Percentiles rank a stretch among this genome's conserved stretches.
Evolutionary conservation across 2,113 vertebrate genomes (phyloP).

Genomic region (Spea bombifrons): DNA sequence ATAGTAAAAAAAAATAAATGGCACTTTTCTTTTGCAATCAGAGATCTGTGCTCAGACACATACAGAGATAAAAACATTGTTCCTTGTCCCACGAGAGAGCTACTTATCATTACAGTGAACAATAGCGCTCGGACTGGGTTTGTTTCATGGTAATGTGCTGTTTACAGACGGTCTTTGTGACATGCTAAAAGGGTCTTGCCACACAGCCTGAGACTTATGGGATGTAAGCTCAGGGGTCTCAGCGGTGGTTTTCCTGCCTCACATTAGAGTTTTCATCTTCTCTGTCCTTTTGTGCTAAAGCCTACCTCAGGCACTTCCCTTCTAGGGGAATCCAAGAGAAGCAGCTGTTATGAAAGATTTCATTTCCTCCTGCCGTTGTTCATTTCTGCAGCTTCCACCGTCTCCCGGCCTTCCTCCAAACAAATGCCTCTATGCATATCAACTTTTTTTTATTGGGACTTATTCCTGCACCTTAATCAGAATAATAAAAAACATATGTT

Average conservation of each 20-base stretch:
- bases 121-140: conserved; percentile 67
- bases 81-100: conserved; percentile 66
- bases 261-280: conserved; percentile 79
- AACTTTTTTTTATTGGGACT: conserved; percentile 66
- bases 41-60: conserved; percentile 79
- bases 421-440: conserved; percentile 68
- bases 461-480: conserved; percentile 57
- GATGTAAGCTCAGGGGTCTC: conserved; percentile 69
- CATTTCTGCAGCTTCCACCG: conserved; percentile 48
- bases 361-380: conserved; percentile 75
- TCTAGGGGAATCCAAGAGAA: conserved; percentile 80
- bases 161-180: conserved; percentile 76
- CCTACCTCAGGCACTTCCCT: conserved; percentile 81
- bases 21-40: conserved; percentile 83
- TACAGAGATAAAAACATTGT: conserved; percentile 68
- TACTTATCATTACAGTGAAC: conserved; percentile 74
- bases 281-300: conserved; percentile 82
- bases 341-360: conserved; percentile 79
- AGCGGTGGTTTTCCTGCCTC: conserved; percentile 81
- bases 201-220: conserved; percentile 66
- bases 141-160: conserved; percentile 77
- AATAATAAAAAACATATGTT: conserved; percentile 36
- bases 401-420: conserved; percentile 49
- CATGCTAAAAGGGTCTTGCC: conserved; percentile 78
- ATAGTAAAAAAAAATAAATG: conserved; percentile 66